Conservation (phyloP, 1,140 invertebrate genomes). For the Drosophila ercepeae region DNA sequence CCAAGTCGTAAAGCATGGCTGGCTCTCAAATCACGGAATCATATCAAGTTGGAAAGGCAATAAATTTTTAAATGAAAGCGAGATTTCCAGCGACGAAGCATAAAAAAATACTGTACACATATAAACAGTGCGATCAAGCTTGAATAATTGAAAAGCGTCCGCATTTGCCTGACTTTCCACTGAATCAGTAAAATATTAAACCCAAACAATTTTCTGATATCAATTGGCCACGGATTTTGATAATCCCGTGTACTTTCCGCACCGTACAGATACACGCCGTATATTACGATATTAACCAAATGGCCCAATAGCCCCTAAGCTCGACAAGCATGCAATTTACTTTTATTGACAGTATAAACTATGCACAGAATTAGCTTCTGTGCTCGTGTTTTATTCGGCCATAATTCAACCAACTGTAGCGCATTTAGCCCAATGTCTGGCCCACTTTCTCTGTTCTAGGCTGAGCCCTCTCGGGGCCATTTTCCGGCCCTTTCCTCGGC, state of each 20-base stretch:
- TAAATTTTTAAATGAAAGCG: conserved; percentile 48
- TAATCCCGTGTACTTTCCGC: not conserved
- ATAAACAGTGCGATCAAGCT: conserved; percentile 33
- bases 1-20: conserved; percentile 29
- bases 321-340: conserved; percentile 40
- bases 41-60: conserved; percentile 25
- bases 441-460: conserved; percentile 1
- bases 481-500: not conserved
- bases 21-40: conserved; percentile 5
- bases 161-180: not conserved
- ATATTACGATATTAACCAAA: conserved; percentile 21
- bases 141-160: conserved; percentile 36
- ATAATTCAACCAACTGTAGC: conserved; percentile 56
- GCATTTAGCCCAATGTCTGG: conserved; percentile 42
- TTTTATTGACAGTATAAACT: conserved; percentile 54
- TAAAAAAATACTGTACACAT: conserved; percentile 32
- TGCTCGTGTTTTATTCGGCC: conserved; percentile 44
- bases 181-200: conserved; percentile 11
- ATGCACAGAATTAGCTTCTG: conserved; percentile 54
- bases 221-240: not conserved
- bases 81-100: conserved; percentile 25
- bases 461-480: not conserved
- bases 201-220: not conserved
- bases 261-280: not conserved
- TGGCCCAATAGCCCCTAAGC: conserved; percentile 48